These are phyloP conservation scores for Rostratula benghalensis DNA, from an alignment of 2,113 vertebrate genomes.

Conservation along the genomic window DNA sequence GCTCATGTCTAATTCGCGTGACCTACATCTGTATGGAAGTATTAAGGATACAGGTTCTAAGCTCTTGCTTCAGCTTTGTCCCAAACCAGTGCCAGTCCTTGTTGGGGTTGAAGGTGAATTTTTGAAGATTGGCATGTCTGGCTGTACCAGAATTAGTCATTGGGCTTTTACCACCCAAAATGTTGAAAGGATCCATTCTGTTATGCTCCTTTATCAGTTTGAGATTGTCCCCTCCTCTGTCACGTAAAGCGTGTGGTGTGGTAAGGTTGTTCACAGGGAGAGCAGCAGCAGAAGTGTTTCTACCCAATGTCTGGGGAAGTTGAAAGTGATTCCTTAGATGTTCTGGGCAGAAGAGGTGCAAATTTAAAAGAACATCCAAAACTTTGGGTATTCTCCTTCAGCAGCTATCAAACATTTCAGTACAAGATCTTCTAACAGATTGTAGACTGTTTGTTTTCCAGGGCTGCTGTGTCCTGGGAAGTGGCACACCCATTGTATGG, in stretches of 20 bases:
- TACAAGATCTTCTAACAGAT: not conserved
- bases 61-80: not conserved
- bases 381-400: not conserved
- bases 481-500: rapidly evolving
- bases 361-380: not conserved
- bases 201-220: not conserved
- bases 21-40: not conserved
- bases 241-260: rapidly evolving
- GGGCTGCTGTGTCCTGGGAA: not conserved
- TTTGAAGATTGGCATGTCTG: not conserved
- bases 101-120: not conserved
- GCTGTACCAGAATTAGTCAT: not conserved
- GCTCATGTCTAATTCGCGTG: not conserved
- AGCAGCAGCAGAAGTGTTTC: not conserved
- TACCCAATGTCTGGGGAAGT: rapidly evolving
- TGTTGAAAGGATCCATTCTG: not conserved
- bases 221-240: not conserved
- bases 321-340: not conserved
- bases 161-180: not conserved
- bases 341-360: not conserved
- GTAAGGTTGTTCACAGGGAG: not conserved
- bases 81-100: not conserved
- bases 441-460: not conserved
- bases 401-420: not conserved
- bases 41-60: not conserved